These are phyloP conservation scores for Uropsilus gracilis DNA, from an alignment of 2,113 vertebrate genomes.

Conservation along the genomic window DNA sequence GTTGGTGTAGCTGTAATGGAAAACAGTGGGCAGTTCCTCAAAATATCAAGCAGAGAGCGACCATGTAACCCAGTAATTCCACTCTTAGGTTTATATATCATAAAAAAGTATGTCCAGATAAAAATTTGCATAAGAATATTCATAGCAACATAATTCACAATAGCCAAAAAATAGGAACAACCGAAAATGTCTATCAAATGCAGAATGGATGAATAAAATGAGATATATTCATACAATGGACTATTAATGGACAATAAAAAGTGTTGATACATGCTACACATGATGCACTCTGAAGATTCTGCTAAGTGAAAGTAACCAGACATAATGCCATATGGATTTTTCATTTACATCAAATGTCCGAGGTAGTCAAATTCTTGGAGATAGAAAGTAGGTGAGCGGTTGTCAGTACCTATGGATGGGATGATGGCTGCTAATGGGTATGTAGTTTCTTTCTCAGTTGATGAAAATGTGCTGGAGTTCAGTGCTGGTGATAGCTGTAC, in stretches of 20 bases:
- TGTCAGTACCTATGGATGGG: neutral
- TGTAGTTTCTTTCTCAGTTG: neutral
- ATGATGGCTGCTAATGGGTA: accelerated
- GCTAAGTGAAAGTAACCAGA: neutral
- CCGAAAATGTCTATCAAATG: neutral
- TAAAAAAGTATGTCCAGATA: neutral
- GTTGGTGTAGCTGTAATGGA: neutral
- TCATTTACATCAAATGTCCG: neutral
- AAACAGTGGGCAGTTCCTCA: neutral
- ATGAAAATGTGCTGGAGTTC: neutral
- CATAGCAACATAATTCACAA: neutral
- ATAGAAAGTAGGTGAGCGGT: neutral
- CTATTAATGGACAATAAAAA: neutral
- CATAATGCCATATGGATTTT: no score
- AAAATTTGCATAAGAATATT: neutral
- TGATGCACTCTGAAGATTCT: neutral
- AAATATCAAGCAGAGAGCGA: neutral
- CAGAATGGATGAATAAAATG: neutral
- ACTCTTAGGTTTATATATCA: neutral
- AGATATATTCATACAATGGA: neutral
- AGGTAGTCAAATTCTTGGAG: neutral
- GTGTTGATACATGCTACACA: neutral
- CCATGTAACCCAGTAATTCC: neutral
- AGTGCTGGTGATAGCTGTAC: no score
- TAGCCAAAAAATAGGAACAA: neutral